These are phyloP conservation scores for Notamacropus eugenii DNA, from an alignment of 2,797 vertebrate species.

Conservation along the genomic window DNA sequence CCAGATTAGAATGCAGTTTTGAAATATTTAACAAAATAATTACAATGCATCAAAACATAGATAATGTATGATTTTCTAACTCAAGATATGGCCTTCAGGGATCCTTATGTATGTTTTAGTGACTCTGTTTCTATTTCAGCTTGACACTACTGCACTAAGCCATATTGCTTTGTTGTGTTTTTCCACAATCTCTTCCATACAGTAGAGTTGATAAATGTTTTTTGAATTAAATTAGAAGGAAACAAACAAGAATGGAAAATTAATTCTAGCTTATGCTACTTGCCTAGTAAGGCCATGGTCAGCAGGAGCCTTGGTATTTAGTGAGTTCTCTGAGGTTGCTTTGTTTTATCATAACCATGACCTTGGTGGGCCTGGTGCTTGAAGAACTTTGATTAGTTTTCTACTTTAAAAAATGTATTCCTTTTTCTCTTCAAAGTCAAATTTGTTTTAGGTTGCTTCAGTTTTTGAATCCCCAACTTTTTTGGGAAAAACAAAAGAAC, in stretches of 20 bases:
- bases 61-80: background rate
- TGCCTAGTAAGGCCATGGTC: conserved; percentile 77
- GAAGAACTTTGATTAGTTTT: conserved; percentile 60
- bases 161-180: background rate
- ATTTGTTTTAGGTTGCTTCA: conserved; percentile 53
- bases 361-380: conserved; percentile 52
- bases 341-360: conserved; percentile 73
- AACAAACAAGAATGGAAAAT: conserved; percentile 74
- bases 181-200: background rate
- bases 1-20: background rate
- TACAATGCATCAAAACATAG: background rate
- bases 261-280: conserved; percentile 79
- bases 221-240: background rate
- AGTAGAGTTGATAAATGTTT: background rate
- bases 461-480: conserved; percentile 56
- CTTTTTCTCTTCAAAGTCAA: conserved; percentile 47
- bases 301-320: conserved; percentile 72
- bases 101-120: background rate
- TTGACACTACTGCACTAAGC: background rate
- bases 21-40: background rate
- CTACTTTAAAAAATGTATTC: conserved; percentile 63
- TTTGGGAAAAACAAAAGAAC: conserved; percentile 21
- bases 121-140: background rate
- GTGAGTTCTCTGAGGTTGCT: conserved; percentile 76
- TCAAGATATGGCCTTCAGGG: background rate